Evolutionary conservation across 1,140 invertebrate genomes (phyloP).

Genomic region (Drusus annulatus): DNA sequence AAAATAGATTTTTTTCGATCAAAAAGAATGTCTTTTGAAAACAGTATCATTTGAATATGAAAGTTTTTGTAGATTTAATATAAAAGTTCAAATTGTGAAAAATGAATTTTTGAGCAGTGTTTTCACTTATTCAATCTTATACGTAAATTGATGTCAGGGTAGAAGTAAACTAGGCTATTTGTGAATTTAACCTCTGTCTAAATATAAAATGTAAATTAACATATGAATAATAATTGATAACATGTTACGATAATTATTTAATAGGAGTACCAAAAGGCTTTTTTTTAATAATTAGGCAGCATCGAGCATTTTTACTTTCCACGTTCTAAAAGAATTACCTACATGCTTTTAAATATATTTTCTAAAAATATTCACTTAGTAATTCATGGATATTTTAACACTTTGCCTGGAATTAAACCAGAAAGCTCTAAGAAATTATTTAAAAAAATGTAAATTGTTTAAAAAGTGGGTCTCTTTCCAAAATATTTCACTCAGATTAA

Average conservation of each 20-base stretch:
- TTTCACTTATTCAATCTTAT: constrained; percentile 64
- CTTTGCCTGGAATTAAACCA: too few relatives aligned
- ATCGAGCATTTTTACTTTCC: too few relatives aligned
- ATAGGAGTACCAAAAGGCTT: constrained; percentile 25
- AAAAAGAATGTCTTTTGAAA: too few relatives aligned
- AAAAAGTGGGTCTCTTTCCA: too few relatives aligned
- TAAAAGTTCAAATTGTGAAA: constrained; percentile 41
- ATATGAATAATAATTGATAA: constrained; percentile 31
- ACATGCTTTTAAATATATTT: too few relatives aligned
- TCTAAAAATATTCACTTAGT: too few relatives aligned
- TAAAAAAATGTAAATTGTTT: too few relatives aligned
- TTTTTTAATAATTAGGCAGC: background rate
- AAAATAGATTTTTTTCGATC: too few relatives aligned
- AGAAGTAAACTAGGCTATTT: constrained; percentile 65
- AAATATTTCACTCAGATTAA: too few relatives aligned
- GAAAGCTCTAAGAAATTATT: too few relatives aligned
- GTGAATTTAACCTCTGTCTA: constrained; percentile 36
- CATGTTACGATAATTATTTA: constrained; percentile 17
- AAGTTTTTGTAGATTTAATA: constrained; percentile 26
- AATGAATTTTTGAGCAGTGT: constrained; percentile 33
- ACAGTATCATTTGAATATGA: constrained; percentile 21
- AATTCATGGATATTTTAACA: too few relatives aligned
- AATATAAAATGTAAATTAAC: constrained; percentile 38
- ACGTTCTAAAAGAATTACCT: too few relatives aligned
- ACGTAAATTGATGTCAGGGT: constrained; percentile 74